Base-by-base conservation (phyloP, 64 coral and sea anemone genomes). In the Porites lutea region DNA sequence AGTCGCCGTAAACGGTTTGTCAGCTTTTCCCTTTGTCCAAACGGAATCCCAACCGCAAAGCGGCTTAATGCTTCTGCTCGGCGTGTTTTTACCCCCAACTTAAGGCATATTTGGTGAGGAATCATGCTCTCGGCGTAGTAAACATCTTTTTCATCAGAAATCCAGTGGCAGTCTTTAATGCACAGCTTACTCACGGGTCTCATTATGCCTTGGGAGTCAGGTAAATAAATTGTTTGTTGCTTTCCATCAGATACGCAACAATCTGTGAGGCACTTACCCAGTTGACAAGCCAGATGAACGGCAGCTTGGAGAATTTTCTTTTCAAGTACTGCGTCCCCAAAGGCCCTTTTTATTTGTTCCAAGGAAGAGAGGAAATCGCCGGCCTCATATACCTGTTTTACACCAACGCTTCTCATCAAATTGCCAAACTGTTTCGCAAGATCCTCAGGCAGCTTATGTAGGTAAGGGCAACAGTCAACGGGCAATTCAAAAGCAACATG, bases 21-120 rank as follows among this genome's bases (percentile, higher is more conserved):
- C 6, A 95, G 79, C 19, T 98, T 91, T 52, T 98, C 96, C n/a
- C 72, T 89, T 74, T 98, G 96, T 61, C 96, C 96, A 91, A 98
- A 98, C 2, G 90, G 82, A 77, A 93, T 75, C 8, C 88, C 93
- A 71, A 18, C 13, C 8, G 74, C 82, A 22, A 52, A 86, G 13
- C 14, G 75, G 0, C 67, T 65, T n/a, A 96, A 72, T 16, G 91
- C 65, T 62, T 93, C 87, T 59, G 93, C 79, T 1, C 95, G 86
- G 4, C 91, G 91, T 86, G 95, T 96, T 13, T 96, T 96, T 13
- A 93, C 91, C 13, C 95, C 95, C 15, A 96, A 82, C 16, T 12
- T 20, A 3, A 47, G 37, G 5, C 69, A 70, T 9, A 54, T 57
- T 11, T 7, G 0, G 43, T 65, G 80, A 15, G 95, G 79, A 74